A percentile compares a stretch with the other conserved stretches of the same genome.
Evolutionary conservation across 2,888 invertebrate species (phyloP).

Genomic region (Aelia acuminata): DNA sequence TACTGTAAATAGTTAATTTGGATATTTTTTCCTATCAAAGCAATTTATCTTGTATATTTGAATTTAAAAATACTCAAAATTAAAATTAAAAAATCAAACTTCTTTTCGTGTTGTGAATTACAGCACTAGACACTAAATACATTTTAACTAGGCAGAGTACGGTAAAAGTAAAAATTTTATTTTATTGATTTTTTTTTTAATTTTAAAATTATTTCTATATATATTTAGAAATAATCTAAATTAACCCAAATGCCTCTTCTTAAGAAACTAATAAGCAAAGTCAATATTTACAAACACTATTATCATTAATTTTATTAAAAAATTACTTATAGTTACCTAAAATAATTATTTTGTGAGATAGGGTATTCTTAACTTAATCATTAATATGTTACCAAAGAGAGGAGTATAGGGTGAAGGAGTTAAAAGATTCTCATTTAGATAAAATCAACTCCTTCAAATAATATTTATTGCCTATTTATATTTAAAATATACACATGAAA

Average conservation of each 20-base stretch:
- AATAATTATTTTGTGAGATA: background rate
- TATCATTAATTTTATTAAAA: background rate
- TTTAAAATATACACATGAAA: constrained; percentile 49
- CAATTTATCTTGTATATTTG: no score
- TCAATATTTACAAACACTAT: no score
- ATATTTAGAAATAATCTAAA: background rate
- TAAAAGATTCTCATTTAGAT: background rate
- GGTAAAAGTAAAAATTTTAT: background rate
- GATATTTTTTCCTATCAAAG: no score
- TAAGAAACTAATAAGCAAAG: no score
- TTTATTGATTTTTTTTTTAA: background rate
- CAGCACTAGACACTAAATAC: no score
- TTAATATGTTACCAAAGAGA: background rate
- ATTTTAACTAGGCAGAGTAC: no score
- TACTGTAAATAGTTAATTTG: no score
- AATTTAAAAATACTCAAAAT: no score
- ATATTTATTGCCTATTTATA: constrained; percentile 54
- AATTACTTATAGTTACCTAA: background rate
- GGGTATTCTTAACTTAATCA: background rate
- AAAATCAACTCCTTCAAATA: constrained; percentile 17
- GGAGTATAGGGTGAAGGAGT: background rate
- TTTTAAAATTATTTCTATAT: background rate
- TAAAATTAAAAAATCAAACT: no score
- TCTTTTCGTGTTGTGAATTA: no score
- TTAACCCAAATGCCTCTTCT: background rate